phyloP scores from a whole-genome alignment of 2,797 vertebrate genomes.

The Melanotaenia trifasciata region DNA sequence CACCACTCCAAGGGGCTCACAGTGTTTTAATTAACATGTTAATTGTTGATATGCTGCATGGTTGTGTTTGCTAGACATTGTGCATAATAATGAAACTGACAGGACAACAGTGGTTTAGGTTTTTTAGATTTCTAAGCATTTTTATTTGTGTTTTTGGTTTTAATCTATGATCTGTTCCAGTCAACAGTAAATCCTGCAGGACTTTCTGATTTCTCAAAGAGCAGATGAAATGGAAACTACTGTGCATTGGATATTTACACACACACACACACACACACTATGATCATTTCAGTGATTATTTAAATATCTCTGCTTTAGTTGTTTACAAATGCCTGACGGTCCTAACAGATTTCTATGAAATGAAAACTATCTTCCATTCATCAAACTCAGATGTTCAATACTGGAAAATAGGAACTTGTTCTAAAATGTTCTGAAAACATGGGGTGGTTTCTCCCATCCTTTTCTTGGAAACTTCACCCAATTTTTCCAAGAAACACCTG shows the following conservation, averaged over 20 bases:
- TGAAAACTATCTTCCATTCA: not conserved
- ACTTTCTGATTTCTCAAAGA: not conserved
- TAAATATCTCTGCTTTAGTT: not conserved
- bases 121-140: not conserved
- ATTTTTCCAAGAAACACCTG: not conserved
- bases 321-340: conserved; percentile 1
- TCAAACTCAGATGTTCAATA: conserved; percentile 26
- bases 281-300: conserved; percentile 9
- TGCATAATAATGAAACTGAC: too few relatives aligned
- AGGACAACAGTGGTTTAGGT: not conserved
- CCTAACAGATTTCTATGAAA: conserved; percentile 2
- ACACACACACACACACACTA: not conserved
- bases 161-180: not conserved
- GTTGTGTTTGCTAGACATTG: too few relatives aligned
- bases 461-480: not conserved
- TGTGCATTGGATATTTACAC: not conserved
- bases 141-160: not conserved
- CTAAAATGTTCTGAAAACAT: conserved; percentile 7
- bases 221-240: not conserved
- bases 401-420: conserved; percentile 4
- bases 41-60: not conserved
- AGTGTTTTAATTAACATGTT: conserved; percentile 5
- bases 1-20: conserved; percentile 4
- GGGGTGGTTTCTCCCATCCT: not conserved
- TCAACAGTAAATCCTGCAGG: too few relatives aligned